Conservation (phyloP, 2,113 vertebrate species). For the pig (Sus scrofa) region DNA sequence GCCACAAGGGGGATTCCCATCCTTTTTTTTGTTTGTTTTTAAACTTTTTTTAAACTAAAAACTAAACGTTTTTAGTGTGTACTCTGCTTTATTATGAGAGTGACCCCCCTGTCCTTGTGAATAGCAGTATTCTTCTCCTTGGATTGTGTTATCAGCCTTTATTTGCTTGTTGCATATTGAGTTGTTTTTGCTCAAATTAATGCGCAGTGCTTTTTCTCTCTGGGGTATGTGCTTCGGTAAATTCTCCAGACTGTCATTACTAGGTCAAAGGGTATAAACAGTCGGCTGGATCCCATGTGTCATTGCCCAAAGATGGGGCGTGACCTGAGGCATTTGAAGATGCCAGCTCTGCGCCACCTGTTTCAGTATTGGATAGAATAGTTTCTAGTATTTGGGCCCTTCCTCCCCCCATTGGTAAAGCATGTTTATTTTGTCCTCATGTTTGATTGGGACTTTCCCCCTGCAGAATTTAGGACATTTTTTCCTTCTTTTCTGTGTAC, state of each 20-base stretch:
- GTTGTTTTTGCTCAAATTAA: constrained; percentile 8
- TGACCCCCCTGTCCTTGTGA: not conserved
- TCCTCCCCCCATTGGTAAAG: too few relatives aligned
- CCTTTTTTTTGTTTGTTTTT: not conserved
- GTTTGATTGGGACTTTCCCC: too few relatives aligned
- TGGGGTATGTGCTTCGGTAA: not conserved
- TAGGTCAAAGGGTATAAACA: not conserved
- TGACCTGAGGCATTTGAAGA: not conserved
- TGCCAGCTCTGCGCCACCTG: not conserved
- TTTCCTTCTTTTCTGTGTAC: too few relatives aligned
- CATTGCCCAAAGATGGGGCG: not conserved
- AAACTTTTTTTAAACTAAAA: too few relatives aligned
- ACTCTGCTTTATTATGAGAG: not conserved
- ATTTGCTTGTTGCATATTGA: not conserved
- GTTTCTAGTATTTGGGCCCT: too few relatives aligned
- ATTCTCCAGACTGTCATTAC: not conserved
- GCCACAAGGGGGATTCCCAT: too few relatives aligned
- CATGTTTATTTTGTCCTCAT: too few relatives aligned
- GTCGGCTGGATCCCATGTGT: not conserved
- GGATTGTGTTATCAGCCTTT: not conserved
- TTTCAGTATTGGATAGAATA: not conserved
- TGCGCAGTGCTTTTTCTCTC: not conserved
- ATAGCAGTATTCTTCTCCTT: not conserved
- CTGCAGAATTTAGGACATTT: too few relatives aligned
- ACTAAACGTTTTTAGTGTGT: not conserved